Percentiles rank a stretch among this genome's conserved stretches.
Evolutionary conservation across 1,140 invertebrate species (phyloP).

Genomic region (Euwallacea similis): DNA sequence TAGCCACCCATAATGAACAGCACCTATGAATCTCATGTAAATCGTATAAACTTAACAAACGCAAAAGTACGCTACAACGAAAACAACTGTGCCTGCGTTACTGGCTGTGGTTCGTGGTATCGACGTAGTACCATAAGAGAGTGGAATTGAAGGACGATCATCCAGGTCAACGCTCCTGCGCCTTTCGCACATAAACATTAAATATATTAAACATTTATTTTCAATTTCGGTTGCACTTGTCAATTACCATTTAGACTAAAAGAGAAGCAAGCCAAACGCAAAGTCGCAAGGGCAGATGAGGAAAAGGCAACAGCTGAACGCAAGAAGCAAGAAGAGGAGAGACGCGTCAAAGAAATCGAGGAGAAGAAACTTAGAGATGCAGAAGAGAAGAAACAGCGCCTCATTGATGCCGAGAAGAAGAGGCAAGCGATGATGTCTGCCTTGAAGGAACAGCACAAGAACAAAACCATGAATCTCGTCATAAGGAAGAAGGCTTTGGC

Average conservation of each 20-base stretch:
- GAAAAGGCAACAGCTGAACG: conserved; percentile 90
- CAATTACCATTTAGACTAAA: conserved; percentile 66
- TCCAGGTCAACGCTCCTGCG: too few species aligned
- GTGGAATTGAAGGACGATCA: too few species aligned
- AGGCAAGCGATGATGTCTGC: conserved; percentile 83
- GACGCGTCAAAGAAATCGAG: conserved; percentile 83
- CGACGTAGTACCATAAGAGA: too few species aligned
- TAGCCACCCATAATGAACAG: too few species aligned
- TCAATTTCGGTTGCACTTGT: too few species aligned
- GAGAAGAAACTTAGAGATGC: conserved; percentile 92
- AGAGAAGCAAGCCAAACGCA: conserved; percentile 93
- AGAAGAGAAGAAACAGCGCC: conserved; percentile 89
- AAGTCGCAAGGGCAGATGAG: conserved; percentile 88
- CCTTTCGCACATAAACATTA: too few species aligned
- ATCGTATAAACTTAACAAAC: too few species aligned
- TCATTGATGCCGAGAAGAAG: conserved; percentile 94
- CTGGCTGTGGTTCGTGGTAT: too few species aligned
- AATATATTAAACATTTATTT: too few species aligned
- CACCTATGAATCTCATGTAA: too few species aligned
- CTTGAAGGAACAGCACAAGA: conserved; percentile 35
- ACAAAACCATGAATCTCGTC: conserved; percentile 78
- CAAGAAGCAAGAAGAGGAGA: conserved; percentile 93
- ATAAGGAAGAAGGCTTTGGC: conserved; percentile 63
- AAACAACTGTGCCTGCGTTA: too few species aligned
- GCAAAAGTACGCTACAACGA: too few species aligned